Conservation (phyloP, 2,797 vertebrate genomes). For the Myotis daubentonii region DNA sequence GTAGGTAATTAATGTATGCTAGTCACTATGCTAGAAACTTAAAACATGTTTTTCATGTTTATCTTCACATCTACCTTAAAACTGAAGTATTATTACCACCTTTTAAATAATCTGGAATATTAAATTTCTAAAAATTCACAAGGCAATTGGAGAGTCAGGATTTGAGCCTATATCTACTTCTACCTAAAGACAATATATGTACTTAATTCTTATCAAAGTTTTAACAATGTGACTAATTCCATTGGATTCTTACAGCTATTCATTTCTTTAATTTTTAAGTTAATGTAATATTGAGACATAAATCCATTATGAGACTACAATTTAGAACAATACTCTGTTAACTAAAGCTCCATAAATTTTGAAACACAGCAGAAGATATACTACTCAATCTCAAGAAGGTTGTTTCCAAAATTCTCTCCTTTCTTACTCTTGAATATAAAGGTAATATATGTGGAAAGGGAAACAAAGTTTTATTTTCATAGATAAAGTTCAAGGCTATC, state of each 20-base stretch:
- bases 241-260: neutral
- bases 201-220: neutral
- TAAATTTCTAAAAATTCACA: neutral
- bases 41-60: neutral
- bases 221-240: neutral
- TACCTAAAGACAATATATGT: neutral
- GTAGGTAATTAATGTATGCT: neutral
- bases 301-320: neutral
- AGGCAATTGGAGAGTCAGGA: neutral
- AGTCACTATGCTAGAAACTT: neutral
- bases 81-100: neutral
- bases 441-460: neutral
- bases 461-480: neutral
- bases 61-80: neutral
- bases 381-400: neutral
- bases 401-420: neutral
- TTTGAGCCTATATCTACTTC: neutral
- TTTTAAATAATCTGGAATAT: neutral
- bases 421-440: neutral
- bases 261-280: slow-evolving; percentile 5
- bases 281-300: neutral
- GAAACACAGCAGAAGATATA: neutral
- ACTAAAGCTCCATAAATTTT: neutral
- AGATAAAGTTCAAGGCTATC: neutral
- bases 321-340: neutral